Evolutionary conservation across 2,888 invertebrate genomes (phyloP).

Genomic region (Drosophila aldrichi): DNA sequence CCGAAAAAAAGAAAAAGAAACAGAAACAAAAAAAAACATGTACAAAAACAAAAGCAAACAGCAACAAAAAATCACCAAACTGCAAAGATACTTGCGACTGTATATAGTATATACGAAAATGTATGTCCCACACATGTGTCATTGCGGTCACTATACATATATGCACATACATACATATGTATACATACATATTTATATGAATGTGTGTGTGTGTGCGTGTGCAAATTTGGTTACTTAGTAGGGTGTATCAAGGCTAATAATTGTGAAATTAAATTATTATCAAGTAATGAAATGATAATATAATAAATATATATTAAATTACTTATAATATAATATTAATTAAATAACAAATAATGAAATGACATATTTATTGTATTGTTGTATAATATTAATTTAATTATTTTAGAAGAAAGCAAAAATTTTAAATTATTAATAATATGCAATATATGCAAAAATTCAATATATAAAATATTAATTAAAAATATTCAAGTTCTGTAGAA

Average conservation of each 20-base stretch:
- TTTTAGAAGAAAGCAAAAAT: too few species aligned
- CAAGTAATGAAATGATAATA: too few species aligned
- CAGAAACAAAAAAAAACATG: background rate
- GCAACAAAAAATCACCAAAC: constrained; percentile 16
- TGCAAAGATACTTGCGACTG: constrained; percentile 41
- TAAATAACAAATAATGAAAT: too few species aligned
- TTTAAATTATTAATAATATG: too few species aligned
- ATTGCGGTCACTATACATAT: constrained; percentile 28
- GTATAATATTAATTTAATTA: too few species aligned
- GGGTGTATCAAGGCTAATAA: constrained; percentile 27
- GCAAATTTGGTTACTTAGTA: constrained; percentile 33
- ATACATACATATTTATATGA: background rate
- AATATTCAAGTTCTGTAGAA: too few species aligned
- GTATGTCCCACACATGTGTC: constrained; percentile 51
- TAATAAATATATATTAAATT: too few species aligned
- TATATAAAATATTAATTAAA: too few species aligned
- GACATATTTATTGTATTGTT: too few species aligned
- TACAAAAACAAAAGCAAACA: constrained; percentile 20
- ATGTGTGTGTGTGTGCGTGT: constrained; percentile 10
- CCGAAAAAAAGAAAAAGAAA: constrained; percentile 37
- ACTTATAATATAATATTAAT: too few species aligned
- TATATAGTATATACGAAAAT: constrained; percentile 35
- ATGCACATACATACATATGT: background rate
- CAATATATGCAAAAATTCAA: too few species aligned
- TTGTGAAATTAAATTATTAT: background rate